Conservation (phyloP, 2,797 vertebrate species). For the Crax fasciolata region DNA sequence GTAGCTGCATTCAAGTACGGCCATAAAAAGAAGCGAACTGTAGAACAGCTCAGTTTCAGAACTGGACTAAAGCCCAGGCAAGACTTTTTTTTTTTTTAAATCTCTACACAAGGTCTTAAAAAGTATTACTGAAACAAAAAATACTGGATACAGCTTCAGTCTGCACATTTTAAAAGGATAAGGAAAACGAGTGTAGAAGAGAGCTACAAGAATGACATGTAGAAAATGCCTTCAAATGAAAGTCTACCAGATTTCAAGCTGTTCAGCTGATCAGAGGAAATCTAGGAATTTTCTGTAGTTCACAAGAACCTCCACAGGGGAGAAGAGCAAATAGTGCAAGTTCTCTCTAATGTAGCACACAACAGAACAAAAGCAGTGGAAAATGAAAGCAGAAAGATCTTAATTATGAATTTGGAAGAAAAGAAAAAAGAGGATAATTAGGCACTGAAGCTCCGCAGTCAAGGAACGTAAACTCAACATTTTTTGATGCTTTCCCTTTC, state of each 20-base stretch:
- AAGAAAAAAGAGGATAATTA: neutral
- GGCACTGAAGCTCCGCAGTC: neutral
- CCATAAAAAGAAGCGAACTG: neutral
- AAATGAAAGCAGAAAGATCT: conserved; percentile 8
- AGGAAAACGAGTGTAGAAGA: neutral
- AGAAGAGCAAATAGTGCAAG: neutral
- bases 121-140: neutral
- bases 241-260: neutral
- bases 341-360: neutral
- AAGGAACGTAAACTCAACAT: neutral
- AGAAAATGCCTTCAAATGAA: neutral
- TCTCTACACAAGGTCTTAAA: conserved; percentile 24
- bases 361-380: neutral
- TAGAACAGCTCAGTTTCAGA: neutral
- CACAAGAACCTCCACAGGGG: accelerated
- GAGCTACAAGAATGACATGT: neutral
- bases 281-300: neutral
- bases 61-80: conserved; percentile 19
- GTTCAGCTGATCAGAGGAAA: neutral
- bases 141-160: neutral
- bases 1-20: neutral
- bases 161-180: neutral
- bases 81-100: neutral
- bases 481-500: neutral
- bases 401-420: neutral